A percentile compares a stretch with the other conserved stretches of the same genome.
phyloP scores from a whole-genome alignment of 2,888 invertebrate species.

The Stramonita haemastoma region DNA sequence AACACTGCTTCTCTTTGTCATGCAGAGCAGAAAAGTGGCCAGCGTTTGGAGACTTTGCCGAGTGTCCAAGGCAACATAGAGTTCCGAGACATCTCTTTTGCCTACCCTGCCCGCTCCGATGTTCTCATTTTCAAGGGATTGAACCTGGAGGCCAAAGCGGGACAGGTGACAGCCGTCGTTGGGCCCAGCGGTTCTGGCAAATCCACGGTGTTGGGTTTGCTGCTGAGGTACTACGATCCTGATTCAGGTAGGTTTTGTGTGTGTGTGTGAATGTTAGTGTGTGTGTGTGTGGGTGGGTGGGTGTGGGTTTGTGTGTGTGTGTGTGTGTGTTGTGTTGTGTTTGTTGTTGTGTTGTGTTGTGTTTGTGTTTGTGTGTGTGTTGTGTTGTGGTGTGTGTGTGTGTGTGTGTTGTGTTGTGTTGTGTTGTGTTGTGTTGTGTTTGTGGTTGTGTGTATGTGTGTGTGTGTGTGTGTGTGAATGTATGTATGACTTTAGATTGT shows the following conservation, averaged over 20 bases:
- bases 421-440: background rate
- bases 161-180: slow-evolving; percentile 88
- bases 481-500: background rate
- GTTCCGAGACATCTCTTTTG: slow-evolving; percentile 86
- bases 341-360: too few species aligned
- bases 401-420: background rate
- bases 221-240: slow-evolving; percentile 91
- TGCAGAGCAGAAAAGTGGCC: background rate
- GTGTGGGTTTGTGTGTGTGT: background rate
- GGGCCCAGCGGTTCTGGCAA: slow-evolving; percentile 97
- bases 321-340: background rate
- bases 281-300: background rate
- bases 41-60: background rate
- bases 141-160: slow-evolving; percentile 83
- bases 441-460: background rate
- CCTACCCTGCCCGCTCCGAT: slow-evolving; percentile 84
- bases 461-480: background rate
- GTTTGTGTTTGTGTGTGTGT: too few species aligned
- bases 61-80: slow-evolving; percentile 84
- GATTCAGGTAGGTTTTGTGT: slow-evolving; percentile 71
- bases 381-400: background rate
- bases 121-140: slow-evolving; percentile 83
- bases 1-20: background rate
- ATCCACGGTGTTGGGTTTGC: slow-evolving; percentile 90
- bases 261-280: background rate